Base-by-base conservation (phyloP, 2,113 vertebrate genomes). In the Procavia capensis region DNA sequence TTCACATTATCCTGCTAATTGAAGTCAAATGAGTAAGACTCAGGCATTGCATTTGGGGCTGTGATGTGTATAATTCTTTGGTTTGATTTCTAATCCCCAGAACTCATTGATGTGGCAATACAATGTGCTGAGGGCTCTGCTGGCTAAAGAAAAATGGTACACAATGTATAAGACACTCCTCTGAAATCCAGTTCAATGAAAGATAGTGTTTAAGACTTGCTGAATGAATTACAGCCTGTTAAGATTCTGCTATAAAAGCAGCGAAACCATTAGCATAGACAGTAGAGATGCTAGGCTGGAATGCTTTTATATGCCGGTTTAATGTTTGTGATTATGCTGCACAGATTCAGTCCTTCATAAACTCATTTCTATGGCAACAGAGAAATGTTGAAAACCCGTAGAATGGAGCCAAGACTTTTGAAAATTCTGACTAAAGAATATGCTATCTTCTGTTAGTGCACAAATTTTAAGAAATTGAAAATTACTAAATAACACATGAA, bases 401-500 rank as follows among this genome's bases (percentile, higher is more conserved):
- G n/a, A 45, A 27, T 87, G 90, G 79, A 93, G 91, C 59, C 39
- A 96, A 95, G 96, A 63, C 79, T 54, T 96, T 93, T 93, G 76
- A 94, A 96, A 94, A 83, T 91, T 64, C 96, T 96, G 57, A 41
- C 59, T 93, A 96, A 98, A 66, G 64, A 96, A 96, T 88, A 95
- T 22, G 43, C 90, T 97, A 97, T 93, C 93, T 95, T 96, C 3
- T 61, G 94, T 66, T 36, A 95, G 96, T 95, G 85, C 54, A 95
- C 91, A 95, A 92, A 97, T 97, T 97, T 97, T 95, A 89, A 96
- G 93, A 96, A 97, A 97, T 94, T 96, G 97, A 96, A 96, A 96
- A 96, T 80, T 97, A 92, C 80, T 96, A 97, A 96, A 84, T 95
- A 1, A 5, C 86, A 83, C 89, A 90, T 96, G 96, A 97, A 96